These are phyloP conservation scores for Linurgus olivaceus DNA, from an alignment of 2,797 vertebrate species.

Conservation along the genomic window DNA sequence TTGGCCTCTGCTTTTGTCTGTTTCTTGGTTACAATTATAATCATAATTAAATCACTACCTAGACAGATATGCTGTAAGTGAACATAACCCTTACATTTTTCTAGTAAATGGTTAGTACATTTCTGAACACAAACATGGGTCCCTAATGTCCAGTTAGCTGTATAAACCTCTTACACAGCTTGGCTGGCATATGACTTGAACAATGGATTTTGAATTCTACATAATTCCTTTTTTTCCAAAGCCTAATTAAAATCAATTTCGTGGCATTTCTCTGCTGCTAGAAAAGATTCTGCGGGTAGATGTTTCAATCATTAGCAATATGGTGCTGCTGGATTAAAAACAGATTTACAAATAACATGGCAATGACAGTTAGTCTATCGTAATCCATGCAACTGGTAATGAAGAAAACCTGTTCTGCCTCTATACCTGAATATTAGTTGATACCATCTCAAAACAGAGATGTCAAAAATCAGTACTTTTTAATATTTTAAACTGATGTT, in stretches of 20 bases:
- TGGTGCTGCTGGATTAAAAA: conserved; percentile 71
- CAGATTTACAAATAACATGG: conserved; percentile 68
- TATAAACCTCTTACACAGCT: conserved; percentile 27
- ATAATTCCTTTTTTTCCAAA: conserved; percentile 45
- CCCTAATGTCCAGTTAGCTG: conserved; percentile 55
- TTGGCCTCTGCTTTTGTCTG: not conserved
- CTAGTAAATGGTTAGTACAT: not conserved
- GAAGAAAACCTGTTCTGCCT: conserved; percentile 48
- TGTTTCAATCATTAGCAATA: conserved; percentile 75
- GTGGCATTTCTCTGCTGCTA: conserved; percentile 67
- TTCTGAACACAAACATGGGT: conserved; percentile 27
- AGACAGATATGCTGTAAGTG: not conserved
- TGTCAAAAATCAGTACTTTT: conserved; percentile 23
- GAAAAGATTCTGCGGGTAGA: conserved; percentile 65
- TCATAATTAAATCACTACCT: not conserved
- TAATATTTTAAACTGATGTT: conserved; percentile 9
- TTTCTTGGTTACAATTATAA: conserved; percentile 2
- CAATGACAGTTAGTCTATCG: conserved; percentile 61
- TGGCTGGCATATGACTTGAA: conserved; percentile 62
- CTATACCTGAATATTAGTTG: conserved; percentile 59
- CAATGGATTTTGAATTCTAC: conserved; percentile 67
- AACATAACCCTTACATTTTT: conserved; percentile 14
- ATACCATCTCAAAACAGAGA: conserved; percentile 50
- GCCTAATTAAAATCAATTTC: conserved; percentile 77
- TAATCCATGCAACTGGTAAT: conserved; percentile 60